Percentiles rank a stretch among this genome's conserved stretches.
Conservation (phyloP, 2,113 vertebrate species). For the Ceyx melanurus region DNA sequence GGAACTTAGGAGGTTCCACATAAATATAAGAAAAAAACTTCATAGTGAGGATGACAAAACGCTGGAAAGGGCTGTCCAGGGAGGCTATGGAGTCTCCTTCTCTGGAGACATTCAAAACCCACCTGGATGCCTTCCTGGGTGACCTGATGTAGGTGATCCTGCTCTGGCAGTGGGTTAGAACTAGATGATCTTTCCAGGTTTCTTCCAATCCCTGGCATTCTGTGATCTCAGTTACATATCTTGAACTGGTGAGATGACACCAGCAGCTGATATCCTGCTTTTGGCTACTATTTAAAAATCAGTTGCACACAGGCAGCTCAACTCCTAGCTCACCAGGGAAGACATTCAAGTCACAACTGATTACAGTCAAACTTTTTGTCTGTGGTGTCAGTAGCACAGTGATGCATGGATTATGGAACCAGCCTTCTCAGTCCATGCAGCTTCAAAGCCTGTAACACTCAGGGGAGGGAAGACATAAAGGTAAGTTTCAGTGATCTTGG, state of each 20-base stretch:
- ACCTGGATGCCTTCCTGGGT: no score
- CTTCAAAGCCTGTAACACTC: background rate
- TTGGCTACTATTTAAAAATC: background rate
- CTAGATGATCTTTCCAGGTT: no score
- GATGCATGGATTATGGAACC: background rate
- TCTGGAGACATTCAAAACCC: no score
- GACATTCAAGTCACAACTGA: background rate
- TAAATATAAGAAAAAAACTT: no score
- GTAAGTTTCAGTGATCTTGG: background rate
- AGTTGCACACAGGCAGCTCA: background rate
- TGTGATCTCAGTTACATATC: background rate
- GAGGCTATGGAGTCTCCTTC: no score
- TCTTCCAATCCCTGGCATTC: no score
- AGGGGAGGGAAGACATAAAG: background rate
- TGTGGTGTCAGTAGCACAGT: background rate
- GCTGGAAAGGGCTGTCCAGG: no score
- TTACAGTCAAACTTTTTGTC: background rate
- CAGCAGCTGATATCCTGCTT: background rate
- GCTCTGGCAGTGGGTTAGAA: no score
- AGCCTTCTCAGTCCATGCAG: background rate
- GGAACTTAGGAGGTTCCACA: no score
- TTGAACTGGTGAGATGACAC: accelerated
- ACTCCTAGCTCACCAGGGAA: background rate
- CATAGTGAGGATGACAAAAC: no score
- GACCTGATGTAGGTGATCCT: no score